phyloP scores from a whole-genome alignment of 1,140 invertebrate genomes.

The Pseudomyrmex pallidus region DNA sequence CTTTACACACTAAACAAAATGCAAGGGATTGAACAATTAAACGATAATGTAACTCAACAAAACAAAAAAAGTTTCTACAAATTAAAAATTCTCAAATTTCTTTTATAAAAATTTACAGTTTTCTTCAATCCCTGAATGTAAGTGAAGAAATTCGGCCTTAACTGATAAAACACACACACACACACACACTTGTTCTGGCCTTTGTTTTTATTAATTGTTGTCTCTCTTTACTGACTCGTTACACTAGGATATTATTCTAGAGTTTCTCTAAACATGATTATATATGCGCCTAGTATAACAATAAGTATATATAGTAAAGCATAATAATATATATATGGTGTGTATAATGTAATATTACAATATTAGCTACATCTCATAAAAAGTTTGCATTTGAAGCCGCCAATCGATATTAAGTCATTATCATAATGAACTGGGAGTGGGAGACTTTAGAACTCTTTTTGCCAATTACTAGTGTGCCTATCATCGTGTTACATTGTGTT shows the following conservation, averaged over 20 bases:
- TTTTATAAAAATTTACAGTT: too few relatives aligned
- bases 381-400: constrained; percentile 22
- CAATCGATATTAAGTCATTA: constrained; percentile 39
- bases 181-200: constrained; percentile 40
- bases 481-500: constrained; percentile 52
- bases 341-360: constrained; percentile 4
- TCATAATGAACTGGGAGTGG: constrained; percentile 10
- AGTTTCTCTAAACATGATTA: constrained; percentile 42
- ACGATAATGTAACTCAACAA: constrained; percentile 40
- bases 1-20: too few relatives aligned
- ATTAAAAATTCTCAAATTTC: too few relatives aligned
- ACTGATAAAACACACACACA: constrained; percentile 12
- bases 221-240: constrained; percentile 10
- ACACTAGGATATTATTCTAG: constrained; percentile 35
- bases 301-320: constrained; percentile 9
- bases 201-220: constrained; percentile 58
- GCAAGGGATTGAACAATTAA: too few relatives aligned
- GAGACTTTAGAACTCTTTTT: constrained; percentile 59
- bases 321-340: neutral
- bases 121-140: neutral
- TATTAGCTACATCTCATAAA: constrained; percentile 2
- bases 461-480: constrained; percentile 69
- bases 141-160: constrained; percentile 55
- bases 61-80: constrained; percentile 11
- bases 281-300: constrained; percentile 31